Conservation (phyloP, 2,888 invertebrate species). For the Perithous albicinctus region DNA sequence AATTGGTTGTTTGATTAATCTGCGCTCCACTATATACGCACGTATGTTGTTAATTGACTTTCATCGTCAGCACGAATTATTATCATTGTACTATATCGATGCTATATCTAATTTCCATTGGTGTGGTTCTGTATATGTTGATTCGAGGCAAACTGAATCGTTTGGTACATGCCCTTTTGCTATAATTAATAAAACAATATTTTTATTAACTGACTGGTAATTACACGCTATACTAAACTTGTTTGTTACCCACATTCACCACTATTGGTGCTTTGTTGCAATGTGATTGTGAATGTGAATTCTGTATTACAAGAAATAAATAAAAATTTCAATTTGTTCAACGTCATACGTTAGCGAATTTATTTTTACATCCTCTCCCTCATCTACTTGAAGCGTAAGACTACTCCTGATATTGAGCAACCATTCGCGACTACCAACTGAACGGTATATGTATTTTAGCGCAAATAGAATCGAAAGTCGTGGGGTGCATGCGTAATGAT, state of each 20-base stretch:
- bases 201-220: constrained; percentile 47
- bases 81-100: constrained; percentile 28
- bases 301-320: neutral
- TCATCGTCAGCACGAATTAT: constrained; percentile 53
- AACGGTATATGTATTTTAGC: constrained; percentile 31
- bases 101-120: constrained; percentile 53
- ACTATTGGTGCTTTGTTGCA: neutral
- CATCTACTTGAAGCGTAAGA: neutral
- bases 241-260: neutral
- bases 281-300: no score
- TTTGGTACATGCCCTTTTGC: constrained; percentile 20
- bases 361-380: constrained; percentile 16
- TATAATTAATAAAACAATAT: constrained; percentile 40
- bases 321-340: neutral
- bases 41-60: constrained; percentile 58
- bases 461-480: constrained; percentile 57
- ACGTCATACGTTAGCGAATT: constrained; percentile 1
- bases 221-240: neutral
- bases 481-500: constrained; percentile 63
- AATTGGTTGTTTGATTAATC: constrained; percentile 62
- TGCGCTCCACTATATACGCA: neutral
- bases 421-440: constrained; percentile 17
- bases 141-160: neutral
- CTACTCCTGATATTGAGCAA: constrained; percentile 21
- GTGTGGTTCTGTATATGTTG: neutral